These are phyloP conservation scores for Lasioglossum villosulum DNA, from an alignment of 2,888 invertebrate species.

Conservation along the genomic window DNA sequence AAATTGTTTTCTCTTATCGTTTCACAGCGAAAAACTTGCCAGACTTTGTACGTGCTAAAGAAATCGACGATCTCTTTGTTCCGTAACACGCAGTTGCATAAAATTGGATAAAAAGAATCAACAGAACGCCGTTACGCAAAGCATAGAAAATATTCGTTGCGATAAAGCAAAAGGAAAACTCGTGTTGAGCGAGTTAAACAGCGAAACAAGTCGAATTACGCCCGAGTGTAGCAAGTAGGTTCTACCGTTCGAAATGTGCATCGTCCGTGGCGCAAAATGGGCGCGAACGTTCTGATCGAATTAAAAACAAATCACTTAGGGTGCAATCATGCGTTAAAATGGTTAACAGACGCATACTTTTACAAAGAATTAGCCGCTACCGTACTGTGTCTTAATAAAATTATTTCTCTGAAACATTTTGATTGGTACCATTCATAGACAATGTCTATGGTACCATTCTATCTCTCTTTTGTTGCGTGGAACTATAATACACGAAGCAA, in stretches of 20 bases:
- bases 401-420: neutral
- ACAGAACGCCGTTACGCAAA: slow-evolving; percentile 24
- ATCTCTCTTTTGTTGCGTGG: neutral
- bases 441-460: neutral
- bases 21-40: neutral
- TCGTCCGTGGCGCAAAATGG: neutral
- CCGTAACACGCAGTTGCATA: slow-evolving; percentile 29
- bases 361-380: neutral
- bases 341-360: neutral
- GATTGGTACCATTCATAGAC: neutral
- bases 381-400: neutral
- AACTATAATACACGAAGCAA: neutral
- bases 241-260: slow-evolving; percentile 2
- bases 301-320: neutral
- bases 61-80: slow-evolving; percentile 4
- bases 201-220: slow-evolving; percentile 1
- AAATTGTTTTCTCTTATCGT: neutral
- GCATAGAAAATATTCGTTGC: slow-evolving; percentile 33
- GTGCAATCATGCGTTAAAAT: neutral
- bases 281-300: neutral
- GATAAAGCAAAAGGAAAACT: slow-evolving; percentile 30
- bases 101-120: slow-evolving; percentile 37
- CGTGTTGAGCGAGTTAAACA: neutral
- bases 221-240: neutral
- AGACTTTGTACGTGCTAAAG: neutral